Base-by-base conservation (phyloP, 2,797 vertebrate species). In the Amblyopsis hoosieri region DNA sequence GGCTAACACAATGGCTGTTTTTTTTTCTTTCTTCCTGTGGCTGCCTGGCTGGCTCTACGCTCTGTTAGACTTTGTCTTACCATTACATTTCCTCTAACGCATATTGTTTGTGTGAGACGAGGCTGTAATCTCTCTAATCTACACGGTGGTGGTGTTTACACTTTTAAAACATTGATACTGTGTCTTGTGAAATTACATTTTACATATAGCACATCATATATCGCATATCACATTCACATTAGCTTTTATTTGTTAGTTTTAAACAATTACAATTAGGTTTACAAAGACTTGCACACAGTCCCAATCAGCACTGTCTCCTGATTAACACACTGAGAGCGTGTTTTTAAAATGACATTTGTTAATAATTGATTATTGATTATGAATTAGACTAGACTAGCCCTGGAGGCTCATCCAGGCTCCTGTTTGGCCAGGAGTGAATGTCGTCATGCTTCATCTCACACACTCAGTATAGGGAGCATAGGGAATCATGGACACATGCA, bases 281-380 rank as follows among this genome's bases (percentile, higher is more conserved):
- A 48, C 47, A 48, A 48, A 48, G 12, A 29, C 53, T 13, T 8
- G 13, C 53, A 13, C 53, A 51, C 49, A 8, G 12, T 14, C 47
- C 47, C 47, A 9, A 42, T 7, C 37, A 42, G 9, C 37, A 42
- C 37, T 42, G 37, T 42, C 37, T 9, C 37, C 9, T 42, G 8
- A 42, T 42, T 42, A 42, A 42, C 37, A 42, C 58, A 42, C 45
- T 56, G 31, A 64, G 59, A 29, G 67, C 48, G 62, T 67, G 68
- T 63, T 66, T 69, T 31, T 90, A 85, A 94, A 92, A 91, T 93
- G 89, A 91, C 91, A 93, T 94, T 94, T 87, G 94, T 90, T 93
- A 93, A 96, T 96, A 96, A 97, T 96, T 94, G 94, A 94, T 94
- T 96, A 98, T 96, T 96, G 97, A 97, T 96, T 89, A 92, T 90